Percentiles rank a stretch among this genome's conserved stretches.
Conservation (phyloP, 2,888 invertebrate species). For the Chymomyza procnemis region DNA sequence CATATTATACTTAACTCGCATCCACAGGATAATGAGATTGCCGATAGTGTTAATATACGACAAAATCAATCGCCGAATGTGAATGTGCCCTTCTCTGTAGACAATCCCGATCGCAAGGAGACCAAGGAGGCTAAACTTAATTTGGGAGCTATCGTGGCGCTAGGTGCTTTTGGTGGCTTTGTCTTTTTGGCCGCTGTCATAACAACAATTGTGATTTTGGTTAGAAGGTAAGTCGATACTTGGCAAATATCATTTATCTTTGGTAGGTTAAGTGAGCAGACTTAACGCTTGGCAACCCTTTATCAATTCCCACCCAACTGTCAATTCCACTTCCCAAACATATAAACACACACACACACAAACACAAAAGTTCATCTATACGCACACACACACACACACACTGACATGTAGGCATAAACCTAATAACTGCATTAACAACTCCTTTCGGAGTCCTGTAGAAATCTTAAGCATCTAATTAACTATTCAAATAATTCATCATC, state of each 20-base stretch:
- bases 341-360: not conserved
- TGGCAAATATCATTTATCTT: too few relatives aligned
- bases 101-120: constrained; percentile 80
- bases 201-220: constrained; percentile 91
- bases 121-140: constrained; percentile 84
- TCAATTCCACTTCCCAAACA: not conserved
- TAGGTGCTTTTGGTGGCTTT: constrained; percentile 94
- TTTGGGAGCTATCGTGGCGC: constrained; percentile 91
- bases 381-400: not conserved
- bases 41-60: constrained; percentile 79
- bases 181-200: constrained; percentile 93
- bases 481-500: too few relatives aligned
- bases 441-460: not conserved
- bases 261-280: too few relatives aligned
- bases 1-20: constrained; percentile 82
- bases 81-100: constrained; percentile 83
- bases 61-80: constrained; percentile 84
- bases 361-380: not conserved
- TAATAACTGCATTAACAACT: not conserved
- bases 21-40: constrained; percentile 90
- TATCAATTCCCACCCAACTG: not conserved
- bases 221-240: constrained; percentile 86
- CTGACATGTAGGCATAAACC: not conserved
- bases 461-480: not conserved
- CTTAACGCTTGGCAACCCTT: not conserved